These are phyloP conservation scores for Botrylloides violaceus DNA, from an alignment of 23 tunicate genomes.

Conservation along the genomic window DNA sequence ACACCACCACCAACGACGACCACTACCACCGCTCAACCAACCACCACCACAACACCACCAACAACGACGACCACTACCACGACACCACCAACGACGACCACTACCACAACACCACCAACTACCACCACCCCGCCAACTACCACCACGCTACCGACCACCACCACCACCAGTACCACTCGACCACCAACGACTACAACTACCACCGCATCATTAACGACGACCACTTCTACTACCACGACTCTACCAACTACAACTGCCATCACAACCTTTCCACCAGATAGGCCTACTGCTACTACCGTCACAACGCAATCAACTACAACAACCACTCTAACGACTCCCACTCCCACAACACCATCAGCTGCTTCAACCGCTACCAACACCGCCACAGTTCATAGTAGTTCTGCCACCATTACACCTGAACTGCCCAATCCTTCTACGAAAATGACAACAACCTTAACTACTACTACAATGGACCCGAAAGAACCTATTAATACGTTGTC, in stretches of 20 bases:
- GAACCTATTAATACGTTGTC: too few relatives aligned
- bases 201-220: neutral
- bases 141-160: neutral
- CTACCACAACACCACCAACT: slow-evolving; percentile 7
- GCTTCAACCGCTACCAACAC: too few relatives aligned
- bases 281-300: neutral
- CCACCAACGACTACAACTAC: neutral
- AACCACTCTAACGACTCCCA: neutral
- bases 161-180: neutral
- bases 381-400: too few relatives aligned
- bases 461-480: too few relatives aligned
- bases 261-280: neutral
- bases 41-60: neutral
- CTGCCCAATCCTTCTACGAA: too few relatives aligned
- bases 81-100: neutral
- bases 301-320: slow-evolving; percentile 2
- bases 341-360: too few relatives aligned
- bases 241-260: neutral
- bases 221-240: neutral
- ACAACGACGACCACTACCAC: neutral
- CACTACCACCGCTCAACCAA: neutral
- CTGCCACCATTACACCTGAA: too few relatives aligned
- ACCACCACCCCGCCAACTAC: slow-evolving; percentile 1
- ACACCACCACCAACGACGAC: neutral
- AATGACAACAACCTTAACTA: too few relatives aligned